Conservation (phyloP, 2,113 vertebrate species). For the Pardalotus punctatus region DNA sequence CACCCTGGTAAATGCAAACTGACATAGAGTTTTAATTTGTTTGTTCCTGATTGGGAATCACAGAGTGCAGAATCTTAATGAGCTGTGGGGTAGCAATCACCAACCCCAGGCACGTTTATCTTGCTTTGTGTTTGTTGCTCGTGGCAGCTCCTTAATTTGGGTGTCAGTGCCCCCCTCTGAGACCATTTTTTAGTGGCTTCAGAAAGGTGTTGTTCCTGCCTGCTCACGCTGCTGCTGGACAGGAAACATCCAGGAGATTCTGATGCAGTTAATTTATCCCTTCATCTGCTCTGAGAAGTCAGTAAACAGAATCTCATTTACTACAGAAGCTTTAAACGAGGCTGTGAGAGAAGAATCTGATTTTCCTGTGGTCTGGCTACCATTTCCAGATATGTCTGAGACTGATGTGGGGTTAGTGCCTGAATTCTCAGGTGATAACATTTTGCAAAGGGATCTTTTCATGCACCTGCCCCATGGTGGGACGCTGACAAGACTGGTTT, state of each 20-base stretch:
- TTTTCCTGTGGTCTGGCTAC: neutral
- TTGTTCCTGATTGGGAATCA: constrained; percentile 16
- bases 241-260: neutral
- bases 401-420: too few species aligned
- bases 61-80: constrained; percentile 25
- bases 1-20: constrained; percentile 38
- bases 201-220: neutral
- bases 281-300: neutral
- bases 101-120: neutral
- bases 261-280: neutral
- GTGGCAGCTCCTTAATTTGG: neutral
- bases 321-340: neutral
- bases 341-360: neutral
- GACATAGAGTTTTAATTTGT: constrained; percentile 21
- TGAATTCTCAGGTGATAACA: neutral
- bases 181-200: neutral
- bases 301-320: neutral
- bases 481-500: neutral
- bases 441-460: neutral
- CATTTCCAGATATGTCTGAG: neutral
- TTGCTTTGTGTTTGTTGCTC: neutral
- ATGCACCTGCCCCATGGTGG: neutral
- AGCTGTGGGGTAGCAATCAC: neutral
- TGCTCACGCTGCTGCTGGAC: neutral
- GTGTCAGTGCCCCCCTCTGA: neutral